Evolutionary conservation across 2,888 invertebrate species (phyloP), one percentile per base, ranked within the genome.

Genomic region (Lasioglossum leucozonium): DNA sequence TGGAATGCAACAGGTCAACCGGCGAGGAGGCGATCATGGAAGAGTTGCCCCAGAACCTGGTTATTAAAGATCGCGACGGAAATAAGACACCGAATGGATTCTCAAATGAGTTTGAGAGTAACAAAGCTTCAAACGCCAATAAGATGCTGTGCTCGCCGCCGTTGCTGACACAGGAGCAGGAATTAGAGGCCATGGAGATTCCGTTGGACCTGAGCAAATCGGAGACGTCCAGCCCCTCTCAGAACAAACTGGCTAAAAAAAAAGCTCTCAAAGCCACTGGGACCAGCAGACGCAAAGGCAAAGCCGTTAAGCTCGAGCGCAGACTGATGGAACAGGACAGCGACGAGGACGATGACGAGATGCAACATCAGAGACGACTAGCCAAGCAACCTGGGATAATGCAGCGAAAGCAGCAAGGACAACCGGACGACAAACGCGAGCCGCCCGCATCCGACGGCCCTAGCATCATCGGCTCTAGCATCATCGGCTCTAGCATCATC

Each of bases 301-400:
- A 97, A 75, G 98, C 98, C 0, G 97, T 97, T 91, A 98, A 98
- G 91, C 95, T 99, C 77, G 98, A 98, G 87, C 96, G 96, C 42
- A 95, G 96, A 95, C 95, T 2, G 94, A 96, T 22, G 95, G 96
- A 96, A 74, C 87, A 92, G 16, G 91, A 93, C 42, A 95, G 95
- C 4, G 96, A 96, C 13, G 95, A 95, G 0, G 91, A 93, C n/a
- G n/a, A n/a, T n/a, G n/a, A n/a, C n/a, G n/a, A n/a, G n/a, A n/a
- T n/a, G 0, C 69, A 18, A 0, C 44, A 10, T 11, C 8, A 22
- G 8, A 22, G 22, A n/a, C n/a, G n/a, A n/a, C n/a, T n/a, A n/a
- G n/a, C n/a, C n/a, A n/a, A n/a, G n/a, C n/a, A n/a, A n/a, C n/a
- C n/a, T n/a, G n/a, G n/a, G n/a, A n/a, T n/a, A n/a, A n/a, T n/a